Percentiles rank a stretch among this genome's conserved stretches.
Evolutionary conservation across 2,888 invertebrate genomes (phyloP).

Genomic region (Sphecodes monilicornis): DNA sequence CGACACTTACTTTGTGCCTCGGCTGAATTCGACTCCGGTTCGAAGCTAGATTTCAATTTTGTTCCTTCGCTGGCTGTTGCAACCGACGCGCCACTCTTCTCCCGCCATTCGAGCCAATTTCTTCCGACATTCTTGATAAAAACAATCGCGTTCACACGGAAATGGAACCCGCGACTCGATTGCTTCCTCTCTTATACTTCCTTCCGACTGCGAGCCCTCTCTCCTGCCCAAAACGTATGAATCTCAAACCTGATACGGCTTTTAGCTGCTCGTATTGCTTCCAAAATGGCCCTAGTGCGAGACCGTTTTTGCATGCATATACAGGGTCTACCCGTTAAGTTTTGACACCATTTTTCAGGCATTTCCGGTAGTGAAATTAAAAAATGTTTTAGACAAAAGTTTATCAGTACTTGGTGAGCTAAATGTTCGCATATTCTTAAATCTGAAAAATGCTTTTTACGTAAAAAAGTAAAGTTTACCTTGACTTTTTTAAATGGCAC

Average conservation of each 20-base stretch:
- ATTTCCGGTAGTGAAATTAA: too few relatives aligned
- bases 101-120: not conserved
- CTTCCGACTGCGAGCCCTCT: not conserved
- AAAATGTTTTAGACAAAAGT: too few relatives aligned
- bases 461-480: too few relatives aligned
- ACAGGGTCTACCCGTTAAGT: too few relatives aligned
- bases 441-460: too few relatives aligned
- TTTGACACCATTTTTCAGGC: too few relatives aligned
- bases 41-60: conserved; percentile 55
- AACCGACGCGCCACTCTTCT: conserved; percentile 2
- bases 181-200: not conserved
- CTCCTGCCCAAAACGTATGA: not conserved
- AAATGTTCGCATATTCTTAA: too few relatives aligned
- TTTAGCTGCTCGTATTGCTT: not conserved
- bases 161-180: not conserved
- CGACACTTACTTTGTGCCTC: conserved; percentile 57
- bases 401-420: too few relatives aligned
- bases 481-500: too few relatives aligned
- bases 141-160: conserved; percentile 22
- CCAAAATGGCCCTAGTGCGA: not conserved
- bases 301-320: too few relatives aligned
- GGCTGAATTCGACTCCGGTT: conserved; percentile 48
- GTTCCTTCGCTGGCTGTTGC: conserved; percentile 27
- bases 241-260: not conserved
- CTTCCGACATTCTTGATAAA: conserved; percentile 33